Percentiles rank a stretch among this genome's conserved stretches.
Conservation (phyloP, 2,113 vertebrate genomes). For the Eupsittula cactorum region DNA sequence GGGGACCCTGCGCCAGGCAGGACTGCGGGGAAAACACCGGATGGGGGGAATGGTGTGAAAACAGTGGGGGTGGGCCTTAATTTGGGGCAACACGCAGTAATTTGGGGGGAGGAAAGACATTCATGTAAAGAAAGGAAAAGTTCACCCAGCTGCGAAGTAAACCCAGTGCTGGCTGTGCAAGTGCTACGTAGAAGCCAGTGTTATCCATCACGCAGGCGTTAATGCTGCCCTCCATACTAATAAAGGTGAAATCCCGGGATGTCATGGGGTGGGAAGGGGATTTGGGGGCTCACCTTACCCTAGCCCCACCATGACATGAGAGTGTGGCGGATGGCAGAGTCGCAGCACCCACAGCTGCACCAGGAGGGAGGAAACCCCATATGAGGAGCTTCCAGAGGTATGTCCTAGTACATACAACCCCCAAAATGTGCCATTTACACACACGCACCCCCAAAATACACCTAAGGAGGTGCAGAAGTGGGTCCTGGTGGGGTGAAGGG, state of each 20-base stretch:
- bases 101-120: background rate
- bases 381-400: background rate
- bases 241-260: background rate
- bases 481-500: background rate
- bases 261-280: background rate
- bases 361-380: background rate
- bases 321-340: background rate
- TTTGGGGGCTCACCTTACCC: background rate
- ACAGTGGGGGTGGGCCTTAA: background rate
- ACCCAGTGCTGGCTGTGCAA: background rate
- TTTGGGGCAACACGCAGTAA: background rate
- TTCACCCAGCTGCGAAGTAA: constrained; percentile 36
- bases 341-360: background rate
- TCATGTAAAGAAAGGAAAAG: background rate
- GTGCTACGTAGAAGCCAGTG: background rate
- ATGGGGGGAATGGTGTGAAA: background rate
- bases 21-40: background rate
- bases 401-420: background rate
- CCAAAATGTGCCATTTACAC: background rate
- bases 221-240: background rate
- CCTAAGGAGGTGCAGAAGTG: background rate
- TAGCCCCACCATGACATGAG: background rate
- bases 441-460: background rate
- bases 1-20: background rate
- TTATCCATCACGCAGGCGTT: background rate